Conservation (phyloP, 2,113 vertebrate species). For the Oplegnathus fasciatus region DNA sequence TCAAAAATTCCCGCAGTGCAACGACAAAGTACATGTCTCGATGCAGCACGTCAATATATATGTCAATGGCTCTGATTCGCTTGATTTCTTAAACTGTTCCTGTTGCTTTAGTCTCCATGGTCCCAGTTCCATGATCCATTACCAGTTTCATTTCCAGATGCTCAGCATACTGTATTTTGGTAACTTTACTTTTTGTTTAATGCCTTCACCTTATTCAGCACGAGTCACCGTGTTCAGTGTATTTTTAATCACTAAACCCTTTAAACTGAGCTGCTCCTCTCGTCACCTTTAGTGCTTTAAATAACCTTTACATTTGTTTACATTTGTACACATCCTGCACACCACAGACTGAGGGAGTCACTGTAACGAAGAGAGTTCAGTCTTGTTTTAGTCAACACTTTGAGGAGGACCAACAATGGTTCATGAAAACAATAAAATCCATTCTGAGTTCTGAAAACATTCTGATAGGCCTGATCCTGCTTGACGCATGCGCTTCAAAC, state of each 20-base stretch:
- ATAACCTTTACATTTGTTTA: neutral
- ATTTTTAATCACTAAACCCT: neutral
- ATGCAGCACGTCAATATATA: too few species aligned
- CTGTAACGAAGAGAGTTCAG: neutral
- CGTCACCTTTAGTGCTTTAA: neutral
- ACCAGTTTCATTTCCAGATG: neutral
- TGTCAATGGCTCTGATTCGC: too few species aligned
- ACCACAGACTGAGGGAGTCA: too few species aligned
- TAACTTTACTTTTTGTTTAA: too few species aligned
- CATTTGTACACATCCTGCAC: too few species aligned
- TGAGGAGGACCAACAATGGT: neutral
- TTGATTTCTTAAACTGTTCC: too few species aligned
- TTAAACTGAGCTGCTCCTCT: neutral
- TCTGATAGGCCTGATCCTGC: neutral
- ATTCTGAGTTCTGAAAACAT: neutral
- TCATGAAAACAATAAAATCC: conserved; percentile 5
- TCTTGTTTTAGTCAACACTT: neutral
- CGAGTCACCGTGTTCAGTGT: neutral
- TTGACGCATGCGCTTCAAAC: conserved; percentile 32
- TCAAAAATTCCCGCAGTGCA: too few species aligned
- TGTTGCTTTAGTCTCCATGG: too few species aligned
- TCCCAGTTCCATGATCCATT: too few species aligned
- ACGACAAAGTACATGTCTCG: too few species aligned
- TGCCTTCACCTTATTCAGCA: neutral
- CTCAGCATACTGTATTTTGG: neutral